Base-by-base conservation (phyloP, 1,140 invertebrate genomes). In the Battus philenor region DNA sequence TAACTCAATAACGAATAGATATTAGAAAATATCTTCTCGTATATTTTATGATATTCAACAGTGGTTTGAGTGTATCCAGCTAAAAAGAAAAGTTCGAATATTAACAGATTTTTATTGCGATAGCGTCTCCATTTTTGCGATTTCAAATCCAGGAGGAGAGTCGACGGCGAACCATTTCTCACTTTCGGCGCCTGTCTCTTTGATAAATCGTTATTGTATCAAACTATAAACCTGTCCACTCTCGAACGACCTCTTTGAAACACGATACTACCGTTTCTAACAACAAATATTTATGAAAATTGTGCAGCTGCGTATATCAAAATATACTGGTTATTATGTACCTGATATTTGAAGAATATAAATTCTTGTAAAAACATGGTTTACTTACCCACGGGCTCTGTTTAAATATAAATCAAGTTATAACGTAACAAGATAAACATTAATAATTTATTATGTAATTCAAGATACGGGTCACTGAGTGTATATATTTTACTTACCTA, bases 181-280 rank as follows among this genome's bases (percentile, higher is more conserved):
- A 72, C 58, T 60, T 65, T 62, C 53, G 57, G 59, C 59, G 59
- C 43, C 58, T 66, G 61, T 71, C 64, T 52, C 27, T 51, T 54
- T 68, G 68, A 71, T 64, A 62, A 67, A 72, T 68, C 51, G 60
- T 72, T 63, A 67, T 64, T 60, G 54, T 65, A 58, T 60, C 54
- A 59, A 44, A 70, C 45, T 50, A 27, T 26, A 47, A 43, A 46
- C 9, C 45, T 49, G 22, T 10, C 63, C 56, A 65, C 26, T 53
- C 49, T 33, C 44, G 10, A n/a, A 24, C 3, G 54, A 58, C 17
- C 54, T 24, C 46, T 50, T 10, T 32, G 9, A 11, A 18, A 11
- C 4, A 13, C 27, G 8, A 6, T 16, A 16, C 13, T 5, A 27
- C 13, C 20, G 12, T 41, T 26, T 26, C 1, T 15, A 24, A 38